Conservation (phyloP, 2,888 invertebrate species). For the Terebella lapidaria region DNA sequence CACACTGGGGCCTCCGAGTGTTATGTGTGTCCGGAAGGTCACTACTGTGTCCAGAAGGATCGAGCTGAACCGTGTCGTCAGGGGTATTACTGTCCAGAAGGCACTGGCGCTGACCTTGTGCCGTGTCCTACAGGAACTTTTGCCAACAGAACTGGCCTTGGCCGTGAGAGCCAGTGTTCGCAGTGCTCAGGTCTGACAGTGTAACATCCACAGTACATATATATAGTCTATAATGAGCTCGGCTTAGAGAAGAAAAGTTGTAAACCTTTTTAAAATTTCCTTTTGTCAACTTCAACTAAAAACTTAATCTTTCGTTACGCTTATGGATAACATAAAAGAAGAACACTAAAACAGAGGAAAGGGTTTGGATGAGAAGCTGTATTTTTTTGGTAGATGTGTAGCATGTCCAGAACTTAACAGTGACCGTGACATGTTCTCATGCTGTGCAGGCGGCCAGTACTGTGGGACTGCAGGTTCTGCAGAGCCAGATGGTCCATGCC, state of each 20-base stretch:
- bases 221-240: too few relatives aligned
- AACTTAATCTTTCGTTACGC: too few relatives aligned
- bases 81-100: conserved; percentile 46
- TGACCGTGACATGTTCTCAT: too few relatives aligned
- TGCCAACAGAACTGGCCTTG: conserved; percentile 40
- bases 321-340: too few relatives aligned
- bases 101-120: conserved; percentile 43
- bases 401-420: too few relatives aligned
- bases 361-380: too few relatives aligned
- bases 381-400: too few relatives aligned
- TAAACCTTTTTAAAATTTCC: too few relatives aligned
- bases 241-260: too few relatives aligned
- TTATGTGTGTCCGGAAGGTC: conserved; percentile 42
- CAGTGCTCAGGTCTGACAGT: conserved; percentile 44
- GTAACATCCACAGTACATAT: too few relatives aligned
- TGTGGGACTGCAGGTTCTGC: conserved; percentile 40
- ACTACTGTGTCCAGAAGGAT: conserved; percentile 43
- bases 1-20: conserved; percentile 41
- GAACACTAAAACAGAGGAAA: too few relatives aligned
- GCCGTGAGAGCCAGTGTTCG: conserved; percentile 35
- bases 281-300: too few relatives aligned
- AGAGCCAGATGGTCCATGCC: conserved; percentile 36
- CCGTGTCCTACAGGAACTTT: conserved; percentile 44
- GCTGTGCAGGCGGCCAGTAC: conserved; percentile 41
- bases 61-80: conserved; percentile 40